Evolutionary conservation across 2,888 invertebrate species (phyloP), one percentile per base, ranked within the genome.

Genomic region (Hedychridium roseum): DNA sequence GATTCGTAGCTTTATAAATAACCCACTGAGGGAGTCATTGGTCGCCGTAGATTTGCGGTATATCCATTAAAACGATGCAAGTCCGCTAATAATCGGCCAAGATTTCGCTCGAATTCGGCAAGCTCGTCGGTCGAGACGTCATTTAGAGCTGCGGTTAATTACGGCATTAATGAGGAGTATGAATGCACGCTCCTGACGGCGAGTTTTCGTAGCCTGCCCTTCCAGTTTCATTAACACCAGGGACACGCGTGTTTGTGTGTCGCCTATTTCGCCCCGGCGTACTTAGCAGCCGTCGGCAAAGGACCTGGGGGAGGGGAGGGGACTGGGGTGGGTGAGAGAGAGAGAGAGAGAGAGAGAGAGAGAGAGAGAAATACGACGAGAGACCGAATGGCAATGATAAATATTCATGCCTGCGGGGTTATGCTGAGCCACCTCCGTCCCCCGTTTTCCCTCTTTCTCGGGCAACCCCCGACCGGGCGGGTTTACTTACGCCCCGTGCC

Each of bases 71-170:
- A n/a, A n/a, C n/a, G n/a, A n/a, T n/a, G n/a, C n/a, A n/a, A n/a
- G n/a, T n/a, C n/a, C n/a, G n/a, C n/a, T n/a, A n/a, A n/a, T n/a
- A n/a, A n/a, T n/a, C n/a, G n/a, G n/a, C n/a, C n/a, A n/a, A n/a
- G n/a, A n/a, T n/a, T n/a, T n/a, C n/a, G n/a, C n/a, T n/a, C n/a
- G n/a, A n/a, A n/a, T n/a, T n/a, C n/a, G n/a, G n/a, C n/a, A n/a
- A n/a, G n/a, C n/a, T n/a, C n/a, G n/a, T n/a, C n/a, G n/a, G n/a
- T n/a, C n/a, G n/a, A n/a, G n/a, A n/a, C n/a, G n/a, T n/a, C n/a
- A n/a, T n/a, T n/a, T n/a, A n/a, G n/a, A n/a, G 37, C 51, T 50
- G 39, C 42, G 37, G 57, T 58, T 66, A 66, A 64, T 67, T 66
- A 64, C 50, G 51, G 28, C 45, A 50, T 45, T 60, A 64, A 64